phyloP scores from a whole-genome alignment of 2,888 invertebrate genomes.

The Electrophaes corylata region DNA sequence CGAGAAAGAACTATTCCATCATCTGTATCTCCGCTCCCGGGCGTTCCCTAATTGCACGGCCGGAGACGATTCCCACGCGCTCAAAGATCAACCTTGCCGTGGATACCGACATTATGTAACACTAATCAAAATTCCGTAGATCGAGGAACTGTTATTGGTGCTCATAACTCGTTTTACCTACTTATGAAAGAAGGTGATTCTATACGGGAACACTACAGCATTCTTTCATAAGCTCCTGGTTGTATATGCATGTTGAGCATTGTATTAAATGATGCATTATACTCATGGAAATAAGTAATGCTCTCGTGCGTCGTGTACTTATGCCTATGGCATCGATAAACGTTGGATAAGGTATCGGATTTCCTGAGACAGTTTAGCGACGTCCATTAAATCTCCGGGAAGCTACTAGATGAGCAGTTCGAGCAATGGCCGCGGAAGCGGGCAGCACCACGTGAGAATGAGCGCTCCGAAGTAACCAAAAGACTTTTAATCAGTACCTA shows the following conservation, averaged over 20 bases:
- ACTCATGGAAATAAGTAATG: no score
- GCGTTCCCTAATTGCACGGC: constrained; percentile 75
- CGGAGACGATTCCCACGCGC: constrained; percentile 76
- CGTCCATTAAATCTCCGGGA: constrained; percentile 3
- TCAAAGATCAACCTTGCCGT: constrained; percentile 55
- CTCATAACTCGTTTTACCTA: constrained; percentile 25
- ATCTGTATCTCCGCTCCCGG: constrained; percentile 47
- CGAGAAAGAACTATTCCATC: constrained; percentile 8
- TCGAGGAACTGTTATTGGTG: constrained; percentile 36
- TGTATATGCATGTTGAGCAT: background rate
- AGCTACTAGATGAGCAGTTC: constrained; percentile 16
- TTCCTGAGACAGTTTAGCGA: constrained; percentile 13
- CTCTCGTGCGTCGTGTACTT: background rate
- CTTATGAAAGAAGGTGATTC: constrained; percentile 8
- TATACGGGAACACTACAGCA: background rate
- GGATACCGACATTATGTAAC: constrained; percentile 59
- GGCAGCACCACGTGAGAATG: constrained; percentile 24
- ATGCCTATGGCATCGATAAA: background rate
- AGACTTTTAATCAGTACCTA: constrained; percentile 50
- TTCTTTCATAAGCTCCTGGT: background rate
- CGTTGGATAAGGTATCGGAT: background rate
- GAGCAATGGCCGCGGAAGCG: constrained; percentile 25
- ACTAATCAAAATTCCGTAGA: constrained; percentile 69
- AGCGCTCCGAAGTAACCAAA: constrained; percentile 31
- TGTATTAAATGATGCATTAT: no score